A percentile compares a stretch with the other conserved stretches of the same genome.
Evolutionary conservation across 2,797 vertebrate genomes (phyloP).

Genomic region (Huso huso): DNA sequence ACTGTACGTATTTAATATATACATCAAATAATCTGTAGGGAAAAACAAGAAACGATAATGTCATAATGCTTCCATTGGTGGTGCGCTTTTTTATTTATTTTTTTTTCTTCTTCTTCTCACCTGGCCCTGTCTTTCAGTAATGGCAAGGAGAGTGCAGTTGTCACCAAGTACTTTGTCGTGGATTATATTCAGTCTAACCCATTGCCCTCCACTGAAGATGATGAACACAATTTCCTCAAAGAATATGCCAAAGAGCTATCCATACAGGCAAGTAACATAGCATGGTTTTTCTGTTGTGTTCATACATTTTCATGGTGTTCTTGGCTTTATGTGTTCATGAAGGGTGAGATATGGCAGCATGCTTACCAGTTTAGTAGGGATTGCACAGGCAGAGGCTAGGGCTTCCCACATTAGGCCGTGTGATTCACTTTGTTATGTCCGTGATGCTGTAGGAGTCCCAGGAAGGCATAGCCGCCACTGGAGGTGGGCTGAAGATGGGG

Average conservation of each 20-base stretch:
- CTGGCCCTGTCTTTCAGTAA: constrained; percentile 55
- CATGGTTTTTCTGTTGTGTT: neutral
- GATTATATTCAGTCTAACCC: constrained; percentile 40
- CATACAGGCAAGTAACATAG: constrained; percentile 39
- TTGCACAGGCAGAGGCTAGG: no score
- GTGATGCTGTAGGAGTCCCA: constrained; percentile 14
- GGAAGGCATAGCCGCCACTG: constrained; percentile 21
- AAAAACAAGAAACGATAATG: no score
- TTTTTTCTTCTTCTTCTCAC: neutral
- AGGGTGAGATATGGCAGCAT: no score
- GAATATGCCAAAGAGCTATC: constrained; percentile 19
- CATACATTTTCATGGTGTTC: no score
- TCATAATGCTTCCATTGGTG: no score
- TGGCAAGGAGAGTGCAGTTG: constrained; percentile 70
- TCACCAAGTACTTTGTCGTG: constrained; percentile 84
- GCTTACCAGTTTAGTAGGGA: no score
- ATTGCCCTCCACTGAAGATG: constrained; percentile 32
- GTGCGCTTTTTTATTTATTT: no score
- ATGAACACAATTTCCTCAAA: constrained; percentile 42
- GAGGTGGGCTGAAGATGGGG: constrained; percentile 32
- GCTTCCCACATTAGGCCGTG: no score
- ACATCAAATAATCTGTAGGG: no score
- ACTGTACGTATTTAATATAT: no score
- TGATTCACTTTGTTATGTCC: neutral
- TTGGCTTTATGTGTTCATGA: no score